Conservation (phyloP, 2,888 invertebrate genomes). For the Campoletis raptor region DNA sequence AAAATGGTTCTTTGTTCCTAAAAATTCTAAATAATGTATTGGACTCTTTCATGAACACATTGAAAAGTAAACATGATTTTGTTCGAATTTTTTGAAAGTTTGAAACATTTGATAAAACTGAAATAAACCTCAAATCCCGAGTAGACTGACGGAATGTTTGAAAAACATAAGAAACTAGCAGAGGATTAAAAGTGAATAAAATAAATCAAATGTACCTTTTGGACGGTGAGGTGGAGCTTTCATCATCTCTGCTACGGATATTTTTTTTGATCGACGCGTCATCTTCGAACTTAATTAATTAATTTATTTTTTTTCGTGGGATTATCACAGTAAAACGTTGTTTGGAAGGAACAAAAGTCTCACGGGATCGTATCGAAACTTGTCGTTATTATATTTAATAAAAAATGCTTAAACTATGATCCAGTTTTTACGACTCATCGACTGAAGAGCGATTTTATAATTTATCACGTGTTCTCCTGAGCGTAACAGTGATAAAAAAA, state of each 20-base stretch:
- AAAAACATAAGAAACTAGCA: not conserved
- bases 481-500: not conserved
- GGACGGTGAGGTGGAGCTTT: conserved; percentile 77
- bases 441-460: not conserved
- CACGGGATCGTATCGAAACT: not conserved
- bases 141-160: not conserved
- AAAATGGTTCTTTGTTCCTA: no score
- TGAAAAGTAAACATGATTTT: no score
- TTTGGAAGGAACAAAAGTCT: not conserved
- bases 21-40: no score
- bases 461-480: not conserved
- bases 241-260: conserved; percentile 81
- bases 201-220: conserved; percentile 74
- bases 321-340: not conserved
- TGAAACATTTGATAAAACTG: no score
- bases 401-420: not conserved
- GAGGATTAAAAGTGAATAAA: not conserved
- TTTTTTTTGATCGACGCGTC: conserved; percentile 75
- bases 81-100: no score
- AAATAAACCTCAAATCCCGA: not conserved
- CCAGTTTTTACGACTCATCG: not conserved
- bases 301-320: not conserved
- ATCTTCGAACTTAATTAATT: conserved; percentile 65
- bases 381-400: not conserved
- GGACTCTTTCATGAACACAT: no score